Conservation (phyloP, 2,888 invertebrate genomes). For the Chironomus tentans region DNA sequence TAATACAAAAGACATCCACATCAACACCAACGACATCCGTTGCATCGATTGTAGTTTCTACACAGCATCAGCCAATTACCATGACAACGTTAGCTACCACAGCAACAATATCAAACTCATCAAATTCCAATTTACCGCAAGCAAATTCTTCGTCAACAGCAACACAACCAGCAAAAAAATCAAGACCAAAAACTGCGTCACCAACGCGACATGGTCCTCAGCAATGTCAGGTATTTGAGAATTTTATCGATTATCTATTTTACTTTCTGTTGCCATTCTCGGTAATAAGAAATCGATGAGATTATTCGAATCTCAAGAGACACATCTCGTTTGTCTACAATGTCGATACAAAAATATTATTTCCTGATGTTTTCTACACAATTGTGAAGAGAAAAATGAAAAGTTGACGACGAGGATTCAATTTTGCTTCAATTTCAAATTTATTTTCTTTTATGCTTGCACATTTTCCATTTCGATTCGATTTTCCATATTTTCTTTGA, state of each 20-base stretch:
- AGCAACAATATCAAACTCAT: not conserved
- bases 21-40: constrained; percentile 33
- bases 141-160: constrained; percentile 30
- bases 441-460: no score
- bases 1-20: constrained; percentile 16
- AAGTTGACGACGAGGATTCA: no score
- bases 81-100: constrained; percentile 16
- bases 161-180: constrained; percentile 49
- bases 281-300: not conserved
- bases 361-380: no score
- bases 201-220: constrained; percentile 86
- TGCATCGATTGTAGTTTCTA: constrained; percentile 30
- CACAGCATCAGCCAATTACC: constrained; percentile 30
- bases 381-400: no score
- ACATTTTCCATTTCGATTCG: not conserved
- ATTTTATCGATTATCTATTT: not conserved
- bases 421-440: no score
- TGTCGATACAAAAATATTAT: no score
- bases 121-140: constrained; percentile 26
- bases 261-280: constrained; percentile 20
- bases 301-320: not conserved
- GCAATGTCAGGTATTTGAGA: constrained; percentile 68
- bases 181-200: constrained; percentile 76
- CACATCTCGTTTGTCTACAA: no score
- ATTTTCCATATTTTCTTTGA: no score